These are phyloP conservation scores for Chionis minor DNA, from an alignment of 2,113 vertebrate species.

Conservation along the genomic window DNA sequence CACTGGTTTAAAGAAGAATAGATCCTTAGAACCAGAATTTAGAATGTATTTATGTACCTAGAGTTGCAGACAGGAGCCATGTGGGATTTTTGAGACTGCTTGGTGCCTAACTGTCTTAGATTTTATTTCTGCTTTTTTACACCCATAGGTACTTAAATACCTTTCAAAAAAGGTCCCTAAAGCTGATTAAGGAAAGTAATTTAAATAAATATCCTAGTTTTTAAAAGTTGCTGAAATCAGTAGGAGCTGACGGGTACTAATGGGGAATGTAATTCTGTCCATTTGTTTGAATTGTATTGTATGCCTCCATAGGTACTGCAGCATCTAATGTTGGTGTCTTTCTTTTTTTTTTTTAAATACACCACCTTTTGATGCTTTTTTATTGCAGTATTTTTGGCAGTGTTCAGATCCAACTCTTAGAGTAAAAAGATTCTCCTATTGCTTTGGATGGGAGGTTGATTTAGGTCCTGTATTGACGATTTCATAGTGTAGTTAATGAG, in stretches of 20 bases:
- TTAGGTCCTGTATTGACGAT: neutral
- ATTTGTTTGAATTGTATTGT: neutral
- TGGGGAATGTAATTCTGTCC: neutral
- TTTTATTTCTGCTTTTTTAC: neutral
- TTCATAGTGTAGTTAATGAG: neutral
- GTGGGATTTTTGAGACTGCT: neutral
- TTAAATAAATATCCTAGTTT: neutral
- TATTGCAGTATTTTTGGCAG: neutral
- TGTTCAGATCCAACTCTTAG: neutral
- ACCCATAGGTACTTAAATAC: neutral
- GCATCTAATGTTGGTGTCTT: neutral
- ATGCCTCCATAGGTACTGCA: neutral
- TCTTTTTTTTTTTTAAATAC: too few species aligned
- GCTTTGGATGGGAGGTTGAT: neutral
- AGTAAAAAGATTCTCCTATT: neutral
- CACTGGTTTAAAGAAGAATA: neutral
- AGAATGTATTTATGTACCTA: neutral
- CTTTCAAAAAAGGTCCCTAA: neutral
- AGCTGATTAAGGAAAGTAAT: neutral
- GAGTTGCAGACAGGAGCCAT: neutral
- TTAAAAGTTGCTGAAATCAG: neutral
- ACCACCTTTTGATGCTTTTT: neutral
- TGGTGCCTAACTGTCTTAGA: neutral
- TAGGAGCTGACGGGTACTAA: neutral
- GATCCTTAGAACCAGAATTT: neutral